Evolutionary conservation across 2,113 vertebrate genomes (phyloP).

Genomic region (Trogon surrucura): DNA sequence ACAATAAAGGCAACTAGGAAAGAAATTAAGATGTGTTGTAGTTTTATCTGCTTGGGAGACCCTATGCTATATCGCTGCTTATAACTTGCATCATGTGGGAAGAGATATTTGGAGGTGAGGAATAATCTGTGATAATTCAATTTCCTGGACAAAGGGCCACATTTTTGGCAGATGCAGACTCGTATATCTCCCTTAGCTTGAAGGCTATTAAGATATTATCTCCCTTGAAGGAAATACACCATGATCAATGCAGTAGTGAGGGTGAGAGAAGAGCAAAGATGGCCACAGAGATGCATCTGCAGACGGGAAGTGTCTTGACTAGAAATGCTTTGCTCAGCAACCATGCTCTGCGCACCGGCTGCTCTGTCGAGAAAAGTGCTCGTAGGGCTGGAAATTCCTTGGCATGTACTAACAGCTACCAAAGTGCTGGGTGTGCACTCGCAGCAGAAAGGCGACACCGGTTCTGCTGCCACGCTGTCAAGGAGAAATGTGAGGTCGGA

Average conservation of each 20-base stretch:
- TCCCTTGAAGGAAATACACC: not conserved
- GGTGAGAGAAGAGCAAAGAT: not conserved
- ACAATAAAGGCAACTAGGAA: not conserved
- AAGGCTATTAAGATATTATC: not conserved
- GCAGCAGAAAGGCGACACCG: not conserved
- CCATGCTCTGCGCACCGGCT: not conserved
- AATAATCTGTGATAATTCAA: not conserved
- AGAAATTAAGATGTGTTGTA: not conserved
- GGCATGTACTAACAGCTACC: not conserved
- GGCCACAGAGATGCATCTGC: not conserved
- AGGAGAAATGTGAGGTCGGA: not conserved
- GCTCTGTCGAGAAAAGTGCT: not conserved
- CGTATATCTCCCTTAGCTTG: not conserved
- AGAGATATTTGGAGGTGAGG: not conserved
- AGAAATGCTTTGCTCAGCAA: not conserved
- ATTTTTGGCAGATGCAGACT: not conserved
- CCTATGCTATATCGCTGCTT: not conserved
- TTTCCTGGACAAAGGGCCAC: not conserved
- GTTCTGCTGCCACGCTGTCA: not conserved
- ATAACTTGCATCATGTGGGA: not conserved
- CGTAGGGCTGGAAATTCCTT: not conserved
- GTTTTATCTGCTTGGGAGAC: not conserved
- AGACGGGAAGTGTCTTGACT: not conserved
- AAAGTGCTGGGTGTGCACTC: rapidly evolving
- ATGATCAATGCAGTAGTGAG: not conserved